Conservation (phyloP, 2,113 vertebrate species). For the Zosterops pallidus region DNA sequence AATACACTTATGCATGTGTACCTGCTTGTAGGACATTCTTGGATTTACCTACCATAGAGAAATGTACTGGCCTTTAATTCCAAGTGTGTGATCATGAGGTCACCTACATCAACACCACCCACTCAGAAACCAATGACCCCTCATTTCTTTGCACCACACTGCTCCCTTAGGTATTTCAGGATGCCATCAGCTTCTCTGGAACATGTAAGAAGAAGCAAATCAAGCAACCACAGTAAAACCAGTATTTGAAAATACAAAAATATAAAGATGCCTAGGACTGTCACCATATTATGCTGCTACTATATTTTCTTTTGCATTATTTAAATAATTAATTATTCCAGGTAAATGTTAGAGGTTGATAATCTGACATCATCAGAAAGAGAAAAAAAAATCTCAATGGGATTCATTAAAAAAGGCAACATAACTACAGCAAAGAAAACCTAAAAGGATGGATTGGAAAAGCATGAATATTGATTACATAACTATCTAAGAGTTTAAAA, state of each 20-base stretch:
- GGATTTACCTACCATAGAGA: slow-evolving; percentile 69
- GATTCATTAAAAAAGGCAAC: neutral
- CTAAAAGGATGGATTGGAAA: neutral
- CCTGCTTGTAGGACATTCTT: neutral
- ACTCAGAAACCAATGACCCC: slow-evolving; percentile 81
- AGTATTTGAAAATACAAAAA: neutral
- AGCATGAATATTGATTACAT: neutral
- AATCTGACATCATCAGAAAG: neutral
- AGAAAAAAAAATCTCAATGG: neutral
- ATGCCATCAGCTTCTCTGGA: slow-evolving; percentile 76
- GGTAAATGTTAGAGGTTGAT: neutral
- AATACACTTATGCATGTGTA: neutral
- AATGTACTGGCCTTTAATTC: slow-evolving; percentile 80
- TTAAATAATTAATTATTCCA: neutral
- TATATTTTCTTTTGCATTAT: neutral
- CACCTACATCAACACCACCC: slow-evolving; percentile 74
- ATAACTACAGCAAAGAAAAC: neutral
- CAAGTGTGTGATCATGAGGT: slow-evolving; percentile 73
- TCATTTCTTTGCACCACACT: slow-evolving; percentile 68
- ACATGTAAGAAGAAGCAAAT: neutral
- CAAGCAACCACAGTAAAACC: neutral
- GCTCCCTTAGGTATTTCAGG: slow-evolving; percentile 76
- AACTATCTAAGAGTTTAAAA: neutral
- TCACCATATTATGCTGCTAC: neutral
- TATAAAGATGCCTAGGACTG: neutral